Evolutionary conservation across 2,797 vertebrate species (phyloP).

Genomic region (Percopsis omiscomaycus): DNA sequence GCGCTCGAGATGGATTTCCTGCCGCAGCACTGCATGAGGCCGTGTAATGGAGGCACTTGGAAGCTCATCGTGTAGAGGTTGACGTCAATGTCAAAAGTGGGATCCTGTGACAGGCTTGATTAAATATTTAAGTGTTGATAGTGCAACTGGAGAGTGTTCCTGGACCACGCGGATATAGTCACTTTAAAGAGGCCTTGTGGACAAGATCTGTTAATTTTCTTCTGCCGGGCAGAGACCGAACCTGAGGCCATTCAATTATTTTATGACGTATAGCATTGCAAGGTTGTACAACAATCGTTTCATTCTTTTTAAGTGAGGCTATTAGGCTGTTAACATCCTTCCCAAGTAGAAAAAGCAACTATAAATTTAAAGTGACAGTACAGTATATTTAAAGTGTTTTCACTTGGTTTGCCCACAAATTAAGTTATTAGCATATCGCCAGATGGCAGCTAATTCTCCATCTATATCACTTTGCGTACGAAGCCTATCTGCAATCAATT

Average conservation of each 20-base stretch:
- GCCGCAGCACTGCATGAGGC: conserved; percentile 14
- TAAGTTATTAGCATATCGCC: conserved; percentile 30
- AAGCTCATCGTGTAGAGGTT: conserved; percentile 59
- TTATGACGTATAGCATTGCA: background rate
- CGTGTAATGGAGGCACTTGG: conserved; percentile 57
- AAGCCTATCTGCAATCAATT: conserved; percentile 18
- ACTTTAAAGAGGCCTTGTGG: conserved; percentile 71
- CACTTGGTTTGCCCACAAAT: conserved; percentile 9
- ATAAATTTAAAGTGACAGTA: conserved; percentile 20
- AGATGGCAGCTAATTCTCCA: conserved; percentile 57
- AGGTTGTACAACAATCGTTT: background rate
- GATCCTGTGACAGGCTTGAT: conserved; percentile 73
- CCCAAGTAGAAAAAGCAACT: conserved; percentile 1
- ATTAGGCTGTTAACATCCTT: conserved; percentile 3
- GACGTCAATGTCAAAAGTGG: conserved; percentile 74
- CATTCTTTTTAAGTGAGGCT: background rate
- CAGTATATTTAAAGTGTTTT: conserved; percentile 10
- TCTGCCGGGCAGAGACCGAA: conserved; percentile 27
- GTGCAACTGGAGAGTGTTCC: conserved; percentile 69
- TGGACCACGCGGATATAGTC: conserved; percentile 47
- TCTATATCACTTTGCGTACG: conserved; percentile 36
- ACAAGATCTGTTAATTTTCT: conserved; percentile 74
- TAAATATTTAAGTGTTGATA: conserved; percentile 79
- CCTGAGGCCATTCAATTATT: conserved; percentile 27
- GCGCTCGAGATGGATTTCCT: conserved; percentile 34